A percentile compares a stretch with the other conserved stretches of the same genome.
phyloP scores from a whole-genome alignment of 2,113 vertebrate species.

The Petromus typicus region DNA sequence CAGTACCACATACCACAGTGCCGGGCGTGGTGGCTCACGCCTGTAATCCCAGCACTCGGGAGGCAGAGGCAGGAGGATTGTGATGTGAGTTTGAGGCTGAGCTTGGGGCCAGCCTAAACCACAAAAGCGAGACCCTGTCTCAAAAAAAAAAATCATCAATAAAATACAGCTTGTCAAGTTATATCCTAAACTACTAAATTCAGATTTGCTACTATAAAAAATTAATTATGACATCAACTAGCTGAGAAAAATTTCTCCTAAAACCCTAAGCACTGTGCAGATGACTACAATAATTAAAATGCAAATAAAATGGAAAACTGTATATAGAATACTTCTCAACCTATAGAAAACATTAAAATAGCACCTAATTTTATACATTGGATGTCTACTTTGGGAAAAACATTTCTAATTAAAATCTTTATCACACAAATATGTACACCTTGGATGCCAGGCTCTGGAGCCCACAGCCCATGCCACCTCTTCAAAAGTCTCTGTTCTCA shows the following conservation, averaged over 20 bases:
- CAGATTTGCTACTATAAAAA: constrained; percentile 37
- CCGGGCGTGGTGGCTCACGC: no score
- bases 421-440: not conserved
- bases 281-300: constrained; percentile 29
- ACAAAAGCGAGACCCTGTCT: no score
- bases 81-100: no score
- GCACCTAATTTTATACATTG: not conserved
- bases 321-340: not conserved
- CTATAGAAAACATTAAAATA: constrained; percentile 20
- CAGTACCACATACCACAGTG: no score
- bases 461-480: not conserved
- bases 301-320: not conserved
- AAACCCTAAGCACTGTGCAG: not conserved
- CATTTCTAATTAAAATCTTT: not conserved
- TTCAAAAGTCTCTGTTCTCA: not conserved
- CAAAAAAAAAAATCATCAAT: constrained; percentile 60
- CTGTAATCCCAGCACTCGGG: no score
- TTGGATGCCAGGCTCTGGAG: not conserved
- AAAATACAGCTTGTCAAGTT: constrained; percentile 48
- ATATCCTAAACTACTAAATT: constrained; percentile 36
- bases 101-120: no score
- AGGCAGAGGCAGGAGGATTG: no score
- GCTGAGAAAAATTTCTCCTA: constrained; percentile 30
- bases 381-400: not conserved
- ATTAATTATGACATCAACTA: constrained; percentile 29